Evolutionary conservation across 2,797 vertebrate genomes (phyloP).

Genomic region (Falco cherrug): DNA sequence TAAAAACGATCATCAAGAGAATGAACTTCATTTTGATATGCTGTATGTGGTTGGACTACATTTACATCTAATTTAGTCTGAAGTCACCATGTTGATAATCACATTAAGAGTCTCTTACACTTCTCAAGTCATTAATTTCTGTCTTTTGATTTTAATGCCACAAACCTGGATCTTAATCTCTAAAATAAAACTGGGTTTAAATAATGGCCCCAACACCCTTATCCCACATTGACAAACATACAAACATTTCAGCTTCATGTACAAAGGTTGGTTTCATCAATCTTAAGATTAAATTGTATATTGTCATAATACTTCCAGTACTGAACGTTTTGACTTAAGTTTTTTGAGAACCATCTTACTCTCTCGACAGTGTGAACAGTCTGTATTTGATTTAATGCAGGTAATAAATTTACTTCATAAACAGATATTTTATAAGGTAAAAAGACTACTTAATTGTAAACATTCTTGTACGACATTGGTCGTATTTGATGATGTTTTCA

Average conservation of each 20-base stretch:
- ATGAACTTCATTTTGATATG: not conserved
- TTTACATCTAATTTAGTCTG: not conserved
- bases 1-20: not conserved
- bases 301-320: not conserved
- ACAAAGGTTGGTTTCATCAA: not conserved
- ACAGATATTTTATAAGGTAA: not conserved
- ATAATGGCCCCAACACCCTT: not conserved
- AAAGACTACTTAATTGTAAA: not conserved
- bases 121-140: not conserved
- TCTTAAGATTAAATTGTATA: not conserved
- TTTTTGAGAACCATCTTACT: conserved; percentile 9
- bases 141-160: not conserved
- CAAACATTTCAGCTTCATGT: not conserved
- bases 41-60: not conserved
- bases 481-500: conserved; percentile 23
- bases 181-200: not conserved
- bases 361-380: not conserved
- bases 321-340: not conserved
- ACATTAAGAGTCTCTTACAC: not conserved
- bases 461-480: not conserved
- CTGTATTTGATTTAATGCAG: not conserved
- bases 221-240: not conserved
- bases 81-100: not conserved
- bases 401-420: not conserved
- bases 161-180: not conserved